phyloP scores from a whole-genome alignment of 1,140 invertebrate genomes.

The Neodiprion lecontei region DNA sequence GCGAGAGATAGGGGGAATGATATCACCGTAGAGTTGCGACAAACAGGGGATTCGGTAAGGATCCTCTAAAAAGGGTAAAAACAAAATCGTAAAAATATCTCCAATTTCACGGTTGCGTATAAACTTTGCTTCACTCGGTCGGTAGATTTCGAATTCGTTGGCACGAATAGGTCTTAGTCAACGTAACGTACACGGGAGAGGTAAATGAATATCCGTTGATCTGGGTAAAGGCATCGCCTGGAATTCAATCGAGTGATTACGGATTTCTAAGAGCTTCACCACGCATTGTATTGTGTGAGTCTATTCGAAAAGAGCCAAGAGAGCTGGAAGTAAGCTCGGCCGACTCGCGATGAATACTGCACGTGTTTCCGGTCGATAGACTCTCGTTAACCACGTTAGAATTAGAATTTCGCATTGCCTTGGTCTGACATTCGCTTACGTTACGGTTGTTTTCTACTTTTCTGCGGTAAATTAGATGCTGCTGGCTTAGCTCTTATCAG shows the following conservation, averaged over 20 bases:
- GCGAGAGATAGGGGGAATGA: too few species aligned
- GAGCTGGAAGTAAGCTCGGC: not conserved
- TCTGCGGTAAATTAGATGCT: too few species aligned
- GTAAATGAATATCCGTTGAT: not conserved
- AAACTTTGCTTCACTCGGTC: not conserved
- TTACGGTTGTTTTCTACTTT: too few species aligned
- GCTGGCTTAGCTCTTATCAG: too few species aligned
- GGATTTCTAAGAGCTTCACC: not conserved
- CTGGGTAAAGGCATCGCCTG: not conserved
- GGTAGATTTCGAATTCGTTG: not conserved
- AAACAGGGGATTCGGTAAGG: too few species aligned
- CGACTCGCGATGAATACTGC: not conserved
- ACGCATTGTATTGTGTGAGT: too few species aligned
- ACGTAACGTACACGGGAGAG: not conserved
- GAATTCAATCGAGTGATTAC: not conserved
- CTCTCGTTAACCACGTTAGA: not conserved
- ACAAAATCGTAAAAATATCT: too few species aligned
- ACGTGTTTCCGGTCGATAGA: conserved; percentile 1
- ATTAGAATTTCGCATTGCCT: not conserved
- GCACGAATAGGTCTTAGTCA: not conserved
- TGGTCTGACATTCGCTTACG: too few species aligned
- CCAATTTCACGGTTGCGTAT: too few species aligned
- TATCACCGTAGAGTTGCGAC: too few species aligned
- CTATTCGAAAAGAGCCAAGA: not conserved
- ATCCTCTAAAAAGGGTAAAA: too few species aligned